Conservation (phyloP, 2,797 vertebrate genomes). For the Silurus aristotelis region DNA sequence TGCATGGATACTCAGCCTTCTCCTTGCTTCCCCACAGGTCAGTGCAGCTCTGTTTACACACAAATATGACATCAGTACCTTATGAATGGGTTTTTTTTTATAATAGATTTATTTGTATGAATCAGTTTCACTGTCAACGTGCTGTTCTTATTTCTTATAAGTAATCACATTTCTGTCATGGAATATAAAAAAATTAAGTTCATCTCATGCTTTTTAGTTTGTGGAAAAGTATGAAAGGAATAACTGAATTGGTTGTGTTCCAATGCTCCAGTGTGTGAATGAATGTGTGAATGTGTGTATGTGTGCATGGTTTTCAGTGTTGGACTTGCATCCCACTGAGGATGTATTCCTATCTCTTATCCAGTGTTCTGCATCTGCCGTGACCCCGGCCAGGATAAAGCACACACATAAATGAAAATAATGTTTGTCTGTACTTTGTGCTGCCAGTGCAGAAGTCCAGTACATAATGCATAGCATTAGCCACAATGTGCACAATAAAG, state of each 20-base stretch:
- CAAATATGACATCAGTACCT: not conserved
- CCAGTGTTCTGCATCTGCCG: not conserved
- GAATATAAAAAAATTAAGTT: too few species aligned
- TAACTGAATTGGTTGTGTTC: not conserved
- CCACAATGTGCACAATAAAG: not conserved
- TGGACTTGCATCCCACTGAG: not conserved
- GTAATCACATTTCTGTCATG: too few species aligned
- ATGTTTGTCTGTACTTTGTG: not conserved
- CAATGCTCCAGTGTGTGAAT: not conserved
- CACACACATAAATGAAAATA: not conserved
- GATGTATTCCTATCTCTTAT: not conserved
- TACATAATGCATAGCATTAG: not conserved
- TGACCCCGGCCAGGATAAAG: not conserved
- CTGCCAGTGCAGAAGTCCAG: not conserved
- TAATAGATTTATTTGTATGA: not conserved
- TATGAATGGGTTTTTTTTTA: not conserved
- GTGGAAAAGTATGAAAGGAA: too few species aligned
- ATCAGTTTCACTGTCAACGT: too few species aligned
- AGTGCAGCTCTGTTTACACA: constrained; percentile 25
- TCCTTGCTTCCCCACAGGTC: constrained; percentile 83
- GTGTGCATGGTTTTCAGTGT: not conserved
- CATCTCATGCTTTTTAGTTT: too few species aligned
- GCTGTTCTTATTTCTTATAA: too few species aligned
- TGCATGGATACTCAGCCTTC: constrained; percentile 80
- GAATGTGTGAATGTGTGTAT: not conserved